These are phyloP conservation scores for Eupithecia abbreviata DNA, from an alignment of 2,888 invertebrate species.

Conservation along the genomic window DNA sequence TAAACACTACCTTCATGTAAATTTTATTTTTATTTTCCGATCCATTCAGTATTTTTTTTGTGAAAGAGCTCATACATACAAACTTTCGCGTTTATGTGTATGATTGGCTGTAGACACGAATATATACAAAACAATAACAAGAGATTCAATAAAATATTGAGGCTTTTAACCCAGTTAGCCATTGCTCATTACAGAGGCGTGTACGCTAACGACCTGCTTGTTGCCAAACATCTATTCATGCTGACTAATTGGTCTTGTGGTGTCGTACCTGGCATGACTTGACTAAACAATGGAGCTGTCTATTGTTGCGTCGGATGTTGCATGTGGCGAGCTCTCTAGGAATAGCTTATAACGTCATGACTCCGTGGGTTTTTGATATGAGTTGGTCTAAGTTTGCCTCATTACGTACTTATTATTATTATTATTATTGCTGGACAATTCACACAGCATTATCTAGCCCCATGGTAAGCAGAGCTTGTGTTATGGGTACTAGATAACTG, in stretches of 20 bases:
- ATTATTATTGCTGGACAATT: too few species aligned
- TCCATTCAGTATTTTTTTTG: too few species aligned
- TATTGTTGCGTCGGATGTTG: background rate
- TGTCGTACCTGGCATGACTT: constrained; percentile 9
- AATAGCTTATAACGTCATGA: background rate
- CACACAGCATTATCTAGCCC: too few species aligned
- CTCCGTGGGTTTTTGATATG: background rate
- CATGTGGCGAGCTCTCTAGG: background rate
- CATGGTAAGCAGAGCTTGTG: too few species aligned
- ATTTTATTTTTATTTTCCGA: too few species aligned
- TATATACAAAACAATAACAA: background rate
- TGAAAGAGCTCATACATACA: too few species aligned
- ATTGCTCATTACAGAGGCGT: constrained; percentile 17
- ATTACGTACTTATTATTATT: background rate
- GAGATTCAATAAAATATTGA: background rate
- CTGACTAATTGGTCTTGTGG: constrained; percentile 19
- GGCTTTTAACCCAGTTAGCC: constrained; percentile 9
- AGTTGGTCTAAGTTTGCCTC: background rate
- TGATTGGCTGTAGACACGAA: too few species aligned
- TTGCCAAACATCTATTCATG: constrained; percentile 22
- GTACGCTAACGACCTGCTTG: constrained; percentile 20
- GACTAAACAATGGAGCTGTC: constrained; percentile 7
- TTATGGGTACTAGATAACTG: too few species aligned
- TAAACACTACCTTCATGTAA: too few species aligned
- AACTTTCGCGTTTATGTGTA: too few species aligned